These are phyloP conservation scores for Chironomus tentans DNA, from an alignment of 2,888 invertebrate genomes.

Conservation along the genomic window DNA sequence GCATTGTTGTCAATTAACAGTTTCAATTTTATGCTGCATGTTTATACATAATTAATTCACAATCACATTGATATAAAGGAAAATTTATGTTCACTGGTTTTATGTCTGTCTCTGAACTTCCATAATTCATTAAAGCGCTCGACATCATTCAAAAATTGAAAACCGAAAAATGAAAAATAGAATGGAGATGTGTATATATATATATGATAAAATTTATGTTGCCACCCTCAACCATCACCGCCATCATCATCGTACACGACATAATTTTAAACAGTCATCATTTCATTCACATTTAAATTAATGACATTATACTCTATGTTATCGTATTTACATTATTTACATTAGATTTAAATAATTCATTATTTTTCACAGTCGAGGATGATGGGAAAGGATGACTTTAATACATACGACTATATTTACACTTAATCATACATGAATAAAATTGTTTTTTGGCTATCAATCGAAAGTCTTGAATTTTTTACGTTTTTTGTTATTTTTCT, in stretches of 20 bases:
- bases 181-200: too few relatives aligned
- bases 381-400: too few relatives aligned
- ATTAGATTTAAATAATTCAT: neutral
- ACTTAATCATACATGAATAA: too few relatives aligned
- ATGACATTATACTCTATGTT: neutral
- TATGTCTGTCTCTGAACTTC: neutral
- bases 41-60: neutral
- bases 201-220: neutral
- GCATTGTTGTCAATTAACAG: neutral
- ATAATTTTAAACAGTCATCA: neutral
- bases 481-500: neutral
- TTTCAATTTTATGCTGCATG: neutral
- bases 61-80: neutral
- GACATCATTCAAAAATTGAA: neutral
- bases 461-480: neutral
- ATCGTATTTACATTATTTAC: neutral
- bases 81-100: neutral
- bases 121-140: neutral
- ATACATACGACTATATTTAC: too few relatives aligned
- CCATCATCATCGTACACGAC: too few relatives aligned
- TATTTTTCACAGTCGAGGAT: too few relatives aligned
- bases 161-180: too few relatives aligned
- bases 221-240: neutral
- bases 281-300: neutral
- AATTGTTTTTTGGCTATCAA: too few relatives aligned